A percentile compares a stretch with the other conserved stretches of the same genome.
phyloP scores from a whole-genome alignment of 2,888 invertebrate genomes.

The Sphaerophoria rueppellii region DNA sequence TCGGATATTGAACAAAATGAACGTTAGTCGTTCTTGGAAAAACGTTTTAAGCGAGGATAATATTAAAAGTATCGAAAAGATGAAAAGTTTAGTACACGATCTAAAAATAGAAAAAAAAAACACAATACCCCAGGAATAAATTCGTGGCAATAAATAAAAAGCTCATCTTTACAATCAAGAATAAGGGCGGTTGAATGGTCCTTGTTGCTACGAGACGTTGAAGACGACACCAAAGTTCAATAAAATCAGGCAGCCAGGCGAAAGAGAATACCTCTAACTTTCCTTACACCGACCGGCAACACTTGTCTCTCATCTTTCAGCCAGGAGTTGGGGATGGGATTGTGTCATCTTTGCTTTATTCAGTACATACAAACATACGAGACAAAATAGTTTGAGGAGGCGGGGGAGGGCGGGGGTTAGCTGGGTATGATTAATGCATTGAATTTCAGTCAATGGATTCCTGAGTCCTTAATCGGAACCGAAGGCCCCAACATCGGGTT shows the following conservation, averaged over 20 bases:
- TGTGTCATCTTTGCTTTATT: constrained; percentile 42
- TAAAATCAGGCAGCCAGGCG: constrained; percentile 11
- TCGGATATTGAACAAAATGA: no score
- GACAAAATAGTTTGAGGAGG: no score
- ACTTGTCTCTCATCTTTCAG: not conserved
- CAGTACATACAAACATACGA: constrained; percentile 11
- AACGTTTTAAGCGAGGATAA: not conserved
- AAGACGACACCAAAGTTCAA: not conserved
- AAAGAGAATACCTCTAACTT: not conserved
- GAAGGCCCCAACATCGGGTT: not conserved
- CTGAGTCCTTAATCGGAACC: constrained; percentile 22
- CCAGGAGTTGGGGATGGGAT: constrained; percentile 9
- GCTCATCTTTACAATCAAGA: constrained; percentile 21
- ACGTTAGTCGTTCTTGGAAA: no score
- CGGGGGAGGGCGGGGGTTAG: not conserved
- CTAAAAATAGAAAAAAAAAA: not conserved
- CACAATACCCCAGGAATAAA: constrained; percentile 41
- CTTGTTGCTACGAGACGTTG: not conserved
- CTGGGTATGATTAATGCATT: constrained; percentile 51
- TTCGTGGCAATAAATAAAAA: constrained; percentile 45
- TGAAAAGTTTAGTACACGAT: not conserved
- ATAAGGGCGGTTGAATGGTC: not conserved
- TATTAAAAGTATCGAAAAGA: constrained; percentile 6
- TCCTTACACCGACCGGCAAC: not conserved
- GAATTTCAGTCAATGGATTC: constrained; percentile 23